Evolutionary conservation across 2,797 vertebrate genomes (phyloP).

Genomic region (Myiotriccus ornatus): DNA sequence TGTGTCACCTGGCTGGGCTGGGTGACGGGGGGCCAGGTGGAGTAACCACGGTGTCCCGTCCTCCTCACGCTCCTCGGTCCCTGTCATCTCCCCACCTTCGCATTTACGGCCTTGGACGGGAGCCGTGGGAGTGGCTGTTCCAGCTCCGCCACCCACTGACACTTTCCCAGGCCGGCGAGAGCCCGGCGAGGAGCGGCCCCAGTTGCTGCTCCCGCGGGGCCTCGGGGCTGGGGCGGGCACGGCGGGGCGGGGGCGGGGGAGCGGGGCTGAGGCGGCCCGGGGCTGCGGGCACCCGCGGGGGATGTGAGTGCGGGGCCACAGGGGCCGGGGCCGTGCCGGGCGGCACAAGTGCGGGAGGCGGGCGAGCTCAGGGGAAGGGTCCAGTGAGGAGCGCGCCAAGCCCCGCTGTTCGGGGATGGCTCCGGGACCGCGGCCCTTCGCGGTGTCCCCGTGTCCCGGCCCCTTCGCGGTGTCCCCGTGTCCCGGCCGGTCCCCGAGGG

Average conservation of each 20-base stretch:
- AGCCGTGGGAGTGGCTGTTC: not conserved
- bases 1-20: not conserved
- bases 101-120: not conserved
- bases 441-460: not conserved
- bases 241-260: not conserved
- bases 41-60: fast-evolving
- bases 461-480: not conserved
- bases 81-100: not conserved
- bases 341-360: fast-evolving
- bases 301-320: no score
- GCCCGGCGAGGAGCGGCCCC: not conserved
- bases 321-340: not conserved
- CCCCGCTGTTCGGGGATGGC: not conserved
- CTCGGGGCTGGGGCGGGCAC: not conserved
- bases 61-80: not conserved
- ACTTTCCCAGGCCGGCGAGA: not conserved
- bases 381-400: fast-evolving
- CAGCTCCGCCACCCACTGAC: conserved; percentile 11
- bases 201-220: not conserved
- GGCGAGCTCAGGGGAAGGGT: fast-evolving
- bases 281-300: not conserved
- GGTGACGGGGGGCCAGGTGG: not conserved
- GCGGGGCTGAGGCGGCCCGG: not conserved
- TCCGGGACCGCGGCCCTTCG: no score
- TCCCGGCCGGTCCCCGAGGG: not conserved